Evolutionary conservation across 2,113 vertebrate genomes (phyloP).

Genomic region (Calypte anna): DNA sequence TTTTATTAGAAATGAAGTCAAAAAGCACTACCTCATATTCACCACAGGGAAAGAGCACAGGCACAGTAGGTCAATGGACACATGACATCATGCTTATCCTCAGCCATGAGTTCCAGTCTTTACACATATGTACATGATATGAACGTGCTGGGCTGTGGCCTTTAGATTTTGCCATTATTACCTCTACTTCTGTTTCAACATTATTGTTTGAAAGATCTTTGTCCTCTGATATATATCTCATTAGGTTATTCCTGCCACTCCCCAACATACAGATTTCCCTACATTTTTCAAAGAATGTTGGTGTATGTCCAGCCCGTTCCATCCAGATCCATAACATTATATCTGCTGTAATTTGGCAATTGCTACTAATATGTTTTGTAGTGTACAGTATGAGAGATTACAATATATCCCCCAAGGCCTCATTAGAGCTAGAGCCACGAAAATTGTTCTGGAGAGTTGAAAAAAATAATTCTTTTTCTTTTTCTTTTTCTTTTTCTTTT

Average conservation of each 20-base stretch:
- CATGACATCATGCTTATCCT: not conserved
- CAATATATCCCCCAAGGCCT: not conserved
- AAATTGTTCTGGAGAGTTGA: not conserved
- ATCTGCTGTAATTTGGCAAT: not conserved
- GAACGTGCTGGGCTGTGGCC: not conserved
- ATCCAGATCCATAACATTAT: not conserved
- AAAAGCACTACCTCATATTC: not conserved
- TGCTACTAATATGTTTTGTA: not conserved
- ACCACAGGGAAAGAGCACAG: not conserved
- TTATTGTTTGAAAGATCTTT: not conserved
- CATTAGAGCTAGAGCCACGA: not conserved
- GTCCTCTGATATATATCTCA: not conserved
- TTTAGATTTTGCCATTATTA: not conserved
- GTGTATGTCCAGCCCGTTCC: not conserved
- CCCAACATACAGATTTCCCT: not conserved
- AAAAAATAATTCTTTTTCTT: not conserved
- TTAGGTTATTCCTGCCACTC: not conserved
- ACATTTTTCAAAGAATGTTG: not conserved
- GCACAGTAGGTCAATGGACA: not conserved
- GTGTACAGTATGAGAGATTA: not conserved
- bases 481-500: no score
- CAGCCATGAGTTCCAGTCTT: not conserved
- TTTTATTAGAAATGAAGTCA: not conserved
- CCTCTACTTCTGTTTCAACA: not conserved
- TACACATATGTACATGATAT: not conserved